These are phyloP conservation scores for Tretioscincus oriximinensis DNA, from an alignment of 2,113 vertebrate genomes.

Conservation along the genomic window DNA sequence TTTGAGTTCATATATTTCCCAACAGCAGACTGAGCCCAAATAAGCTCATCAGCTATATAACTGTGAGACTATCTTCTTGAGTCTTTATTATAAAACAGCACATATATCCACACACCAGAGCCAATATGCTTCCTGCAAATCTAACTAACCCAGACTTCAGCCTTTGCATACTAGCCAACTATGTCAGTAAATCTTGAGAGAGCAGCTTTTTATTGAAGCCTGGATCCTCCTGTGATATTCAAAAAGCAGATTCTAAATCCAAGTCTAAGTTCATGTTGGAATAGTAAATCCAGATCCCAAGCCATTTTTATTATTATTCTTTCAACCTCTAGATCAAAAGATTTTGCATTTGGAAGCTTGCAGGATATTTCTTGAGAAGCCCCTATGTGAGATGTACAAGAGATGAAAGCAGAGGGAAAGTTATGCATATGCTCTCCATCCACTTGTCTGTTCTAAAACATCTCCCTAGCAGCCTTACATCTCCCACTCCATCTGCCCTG, in stretches of 20 bases:
- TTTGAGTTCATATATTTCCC: neutral
- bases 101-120: neutral
- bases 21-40: slow-evolving; percentile 7
- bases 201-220: slow-evolving; percentile 5
- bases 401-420: neutral
- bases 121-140: neutral
- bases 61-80: neutral
- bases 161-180: neutral
- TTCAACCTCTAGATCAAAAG: neutral
- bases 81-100: neutral
- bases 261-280: neutral
- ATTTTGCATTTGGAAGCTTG: neutral
- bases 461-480: neutral
- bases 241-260: neutral
- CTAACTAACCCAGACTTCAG: neutral
- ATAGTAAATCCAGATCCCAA: neutral
- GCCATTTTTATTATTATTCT: neutral
- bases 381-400: neutral
- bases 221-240: neutral
- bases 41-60: neutral
- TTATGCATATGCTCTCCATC: neutral
- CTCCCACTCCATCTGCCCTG: neutral
- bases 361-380: neutral
- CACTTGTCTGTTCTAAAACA: neutral
- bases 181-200: neutral